Percentiles rank a stretch among this genome's conserved stretches.
phyloP scores from a whole-genome alignment of 1,140 invertebrate genomes.

The Drosophila bocki region DNA sequence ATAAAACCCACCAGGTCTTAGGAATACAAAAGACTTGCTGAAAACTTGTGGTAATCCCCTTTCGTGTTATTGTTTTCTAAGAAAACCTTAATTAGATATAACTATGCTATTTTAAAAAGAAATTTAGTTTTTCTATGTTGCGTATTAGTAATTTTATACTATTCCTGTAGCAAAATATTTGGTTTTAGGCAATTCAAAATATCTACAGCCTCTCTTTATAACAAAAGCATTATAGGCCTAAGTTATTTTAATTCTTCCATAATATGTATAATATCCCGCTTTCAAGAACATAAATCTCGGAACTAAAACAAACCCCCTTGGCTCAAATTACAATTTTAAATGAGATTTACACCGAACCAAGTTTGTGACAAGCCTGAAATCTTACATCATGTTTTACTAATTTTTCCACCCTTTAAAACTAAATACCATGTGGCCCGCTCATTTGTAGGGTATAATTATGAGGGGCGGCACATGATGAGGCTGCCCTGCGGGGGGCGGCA shows the following conservation, averaged over 20 bases:
- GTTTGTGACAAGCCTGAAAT: slow-evolving; percentile 2
- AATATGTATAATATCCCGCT: neutral
- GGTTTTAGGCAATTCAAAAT: neutral
- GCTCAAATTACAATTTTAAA: slow-evolving; percentile 10
- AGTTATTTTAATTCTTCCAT: neutral
- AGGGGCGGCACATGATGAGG: slow-evolving; percentile 23
- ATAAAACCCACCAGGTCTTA: neutral
- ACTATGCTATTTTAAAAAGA: neutral
- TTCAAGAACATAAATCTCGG: neutral
- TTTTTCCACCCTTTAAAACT: slow-evolving; percentile 16
- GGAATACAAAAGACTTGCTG: neutral
- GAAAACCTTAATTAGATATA: neutral
- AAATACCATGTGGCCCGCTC: slow-evolving; percentile 15
- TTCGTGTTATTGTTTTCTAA: neutral
- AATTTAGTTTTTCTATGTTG: neutral
- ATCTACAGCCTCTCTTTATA: neutral
- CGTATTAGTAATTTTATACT: neutral
- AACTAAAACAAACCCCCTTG: neutral
- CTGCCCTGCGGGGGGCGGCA: slow-evolving; percentile 4
- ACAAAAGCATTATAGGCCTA: neutral
- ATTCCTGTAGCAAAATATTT: neutral
- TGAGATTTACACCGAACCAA: neutral
- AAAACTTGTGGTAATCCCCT: neutral
- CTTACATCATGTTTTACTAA: slow-evolving; percentile 15
- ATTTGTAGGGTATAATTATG: slow-evolving; percentile 46